A percentile compares a stretch with the other conserved stretches of the same genome.
These are phyloP conservation scores for Cheilosia urbana DNA, from an alignment of 2,888 invertebrate species.

Conservation along the genomic window DNA sequence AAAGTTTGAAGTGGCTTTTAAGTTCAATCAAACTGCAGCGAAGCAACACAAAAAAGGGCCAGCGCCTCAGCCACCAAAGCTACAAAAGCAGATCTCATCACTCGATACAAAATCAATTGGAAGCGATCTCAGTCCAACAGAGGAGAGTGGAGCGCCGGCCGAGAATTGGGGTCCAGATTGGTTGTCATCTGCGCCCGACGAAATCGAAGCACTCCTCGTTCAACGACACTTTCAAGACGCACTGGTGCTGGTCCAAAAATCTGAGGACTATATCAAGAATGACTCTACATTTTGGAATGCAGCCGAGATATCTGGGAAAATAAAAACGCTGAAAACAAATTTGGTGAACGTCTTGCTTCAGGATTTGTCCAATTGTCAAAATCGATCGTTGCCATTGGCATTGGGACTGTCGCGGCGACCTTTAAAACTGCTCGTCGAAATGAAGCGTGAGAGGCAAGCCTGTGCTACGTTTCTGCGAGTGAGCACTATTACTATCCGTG, in stretches of 20 bases:
- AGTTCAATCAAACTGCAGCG: conserved; percentile 89
- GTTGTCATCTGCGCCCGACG: conserved; percentile 95
- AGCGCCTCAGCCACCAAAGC: conserved; percentile 83
- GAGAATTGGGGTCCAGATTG: conserved; percentile 89
- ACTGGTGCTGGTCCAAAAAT: conserved; percentile 90
- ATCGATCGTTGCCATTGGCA: conserved; percentile 95
- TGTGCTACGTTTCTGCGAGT: conserved; percentile 82
- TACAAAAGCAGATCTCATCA: conserved; percentile 76
- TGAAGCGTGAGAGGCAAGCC: conserved; percentile 83
- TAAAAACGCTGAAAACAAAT: conserved; percentile 89
- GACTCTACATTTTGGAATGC: conserved; percentile 80
- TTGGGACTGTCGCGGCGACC: conserved; percentile 93
- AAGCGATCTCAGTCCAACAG: conserved; percentile 79
- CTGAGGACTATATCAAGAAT: conserved; percentile 85
- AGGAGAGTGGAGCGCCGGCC: conserved; percentile 77
- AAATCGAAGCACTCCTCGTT: conserved; percentile 96
- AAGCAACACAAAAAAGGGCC: conserved; percentile 83
- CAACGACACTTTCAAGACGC: conserved; percentile 98
- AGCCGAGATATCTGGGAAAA: conserved; percentile 83
- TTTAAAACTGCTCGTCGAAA: conserved; percentile 88
- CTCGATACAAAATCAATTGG: conserved; percentile 78
- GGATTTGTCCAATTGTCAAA: conserved; percentile 94
- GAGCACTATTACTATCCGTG: conserved; percentile 82
- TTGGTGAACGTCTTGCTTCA: conserved; percentile 94
- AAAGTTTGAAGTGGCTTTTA: conserved; percentile 95